A percentile compares a stretch with the other conserved stretches of the same genome.
These are phyloP conservation scores for Phorcus lineatus DNA, from an alignment of 2,888 invertebrate genomes.

Conservation along the genomic window DNA sequence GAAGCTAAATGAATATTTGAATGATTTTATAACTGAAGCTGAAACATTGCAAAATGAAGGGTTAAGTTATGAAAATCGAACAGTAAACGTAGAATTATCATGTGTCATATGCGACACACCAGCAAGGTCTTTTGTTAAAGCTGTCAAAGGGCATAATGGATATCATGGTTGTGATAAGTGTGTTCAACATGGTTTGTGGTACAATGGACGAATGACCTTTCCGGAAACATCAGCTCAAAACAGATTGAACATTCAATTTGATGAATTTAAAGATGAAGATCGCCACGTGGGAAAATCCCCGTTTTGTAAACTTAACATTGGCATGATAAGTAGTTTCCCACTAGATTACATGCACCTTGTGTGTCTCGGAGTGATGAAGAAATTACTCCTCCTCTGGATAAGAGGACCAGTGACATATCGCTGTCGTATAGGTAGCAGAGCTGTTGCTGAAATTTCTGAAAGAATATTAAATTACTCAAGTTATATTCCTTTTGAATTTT, in stretches of 20 bases:
- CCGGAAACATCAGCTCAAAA: neutral
- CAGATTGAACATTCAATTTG: slow-evolving; percentile 31
- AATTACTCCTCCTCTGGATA: slow-evolving; percentile 39
- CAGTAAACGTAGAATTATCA: too few species aligned
- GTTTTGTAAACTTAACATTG: slow-evolving; percentile 32
- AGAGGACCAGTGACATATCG: slow-evolving; percentile 30
- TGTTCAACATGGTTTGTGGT: too few species aligned
- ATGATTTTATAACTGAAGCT: too few species aligned
- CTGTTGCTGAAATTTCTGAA: slow-evolving; percentile 38
- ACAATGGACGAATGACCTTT: neutral
- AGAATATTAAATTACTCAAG: slow-evolving; percentile 23
- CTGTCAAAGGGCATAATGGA: too few species aligned
- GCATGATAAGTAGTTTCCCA: slow-evolving; percentile 46
- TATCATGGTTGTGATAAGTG: too few species aligned
- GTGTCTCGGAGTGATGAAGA: too few species aligned
- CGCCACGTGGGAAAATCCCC: slow-evolving; percentile 44
- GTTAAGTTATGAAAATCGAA: too few species aligned
- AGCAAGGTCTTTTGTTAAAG: too few species aligned
- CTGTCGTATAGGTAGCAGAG: neutral
- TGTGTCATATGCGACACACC: too few species aligned
- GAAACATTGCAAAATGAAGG: too few species aligned
- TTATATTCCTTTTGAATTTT: slow-evolving; percentile 35
- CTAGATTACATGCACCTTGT: slow-evolving; percentile 68
- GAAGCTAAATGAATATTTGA: too few species aligned
- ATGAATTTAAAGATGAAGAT: slow-evolving; percentile 35